Evolutionary conservation across 1,140 invertebrate species (phyloP), one percentile per base, ranked within the genome.

Genomic region (Conus betulinus): DNA sequence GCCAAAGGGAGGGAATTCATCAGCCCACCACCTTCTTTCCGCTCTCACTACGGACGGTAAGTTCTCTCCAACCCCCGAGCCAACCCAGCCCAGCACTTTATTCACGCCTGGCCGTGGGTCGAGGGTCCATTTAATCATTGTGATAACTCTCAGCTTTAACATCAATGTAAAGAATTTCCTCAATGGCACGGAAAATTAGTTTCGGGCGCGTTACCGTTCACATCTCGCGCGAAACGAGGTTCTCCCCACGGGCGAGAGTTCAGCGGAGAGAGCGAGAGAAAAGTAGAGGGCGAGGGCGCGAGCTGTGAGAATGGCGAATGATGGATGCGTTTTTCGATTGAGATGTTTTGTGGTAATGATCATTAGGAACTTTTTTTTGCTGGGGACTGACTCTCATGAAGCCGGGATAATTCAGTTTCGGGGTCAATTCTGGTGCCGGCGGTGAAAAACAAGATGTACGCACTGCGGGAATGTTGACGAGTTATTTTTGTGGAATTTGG

Each of bases 71-170:
- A 11, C 71, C n/a, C 15, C 63, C 39, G 39, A 39, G 39, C 39
- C 39, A 39, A 39, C 39, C 39, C 0, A 39, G 39, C 39, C 39
- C 25, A 55, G 8, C 85, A 87, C 85, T 87, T 79, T 79, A 87
- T 87, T 53, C 71, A 53, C 17, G 39, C 81, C 57, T 20, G 39
- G 60, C 57, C 57, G 39, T 51, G 81, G 89, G 87, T 53, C 88
- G 60, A 25, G 89, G 86, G 84, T 89, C 89, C 89, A 89, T 89
- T 89, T 89, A 89, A 89, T 89, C 89, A 89, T 89, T 89, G 89
- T 89, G 87, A 89, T 87, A 89, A 89, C 89, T 88, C 84, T 71
- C 82, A 82, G 85, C 86, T 87, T 89, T 89, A 87, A 89, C 89
- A 89, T 87, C 86, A 89, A 89, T 89, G 87, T 89, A 89, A 89